Evolutionary conservation across 2,797 vertebrate genomes (phyloP), one percentile per base, ranked within the genome.

Genomic region (Microchirus variegatus): DNA sequence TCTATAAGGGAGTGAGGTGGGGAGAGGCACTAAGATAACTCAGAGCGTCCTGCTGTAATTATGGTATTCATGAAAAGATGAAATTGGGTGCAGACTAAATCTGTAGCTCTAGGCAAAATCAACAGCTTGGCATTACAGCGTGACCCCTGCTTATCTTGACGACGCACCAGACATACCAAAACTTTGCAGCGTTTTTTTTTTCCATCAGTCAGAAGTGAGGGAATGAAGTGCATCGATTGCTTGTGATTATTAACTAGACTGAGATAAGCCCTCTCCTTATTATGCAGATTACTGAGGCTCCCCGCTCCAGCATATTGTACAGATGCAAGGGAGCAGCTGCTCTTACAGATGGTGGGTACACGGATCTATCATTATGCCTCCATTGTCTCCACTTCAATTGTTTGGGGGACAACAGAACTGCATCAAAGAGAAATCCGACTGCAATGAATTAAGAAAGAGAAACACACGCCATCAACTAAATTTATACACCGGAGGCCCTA

Each of bases 281-380:
- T 99, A 99, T 99, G 97, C 96, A 99, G 97, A 99, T 98, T 98
- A 99, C 95, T 93, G 92, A 94, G 95, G 95, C 97, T 98, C 95
- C 95, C 92, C 85, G 92, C 94, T 95, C 94, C 93, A 97, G 95
- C 97, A 99, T 99, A 97, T 97, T 98, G 97, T 98, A 95, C 97
- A 99, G 97, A 98, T 99, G 98, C 94, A 93, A 92, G 93, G 93
- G 95, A 96, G 96, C 98, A 99, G 96, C 96, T 99, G 98, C 96
- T 97, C 94, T 93, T 99, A 94, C 98, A 99, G 98, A 99, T 99
- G 98, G 98, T 92, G 95, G 96, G 92, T 99, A 95, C 95, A 96
- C 96, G 94, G 94, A 96, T 97, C 96, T 95, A 98, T 99, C 97
- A 99, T 96, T 95, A 96, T 95, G 95, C 95, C 96, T 97, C 97